phyloP scores from a whole-genome alignment of 2,888 invertebrate species.

The Athalia circularis region DNA sequence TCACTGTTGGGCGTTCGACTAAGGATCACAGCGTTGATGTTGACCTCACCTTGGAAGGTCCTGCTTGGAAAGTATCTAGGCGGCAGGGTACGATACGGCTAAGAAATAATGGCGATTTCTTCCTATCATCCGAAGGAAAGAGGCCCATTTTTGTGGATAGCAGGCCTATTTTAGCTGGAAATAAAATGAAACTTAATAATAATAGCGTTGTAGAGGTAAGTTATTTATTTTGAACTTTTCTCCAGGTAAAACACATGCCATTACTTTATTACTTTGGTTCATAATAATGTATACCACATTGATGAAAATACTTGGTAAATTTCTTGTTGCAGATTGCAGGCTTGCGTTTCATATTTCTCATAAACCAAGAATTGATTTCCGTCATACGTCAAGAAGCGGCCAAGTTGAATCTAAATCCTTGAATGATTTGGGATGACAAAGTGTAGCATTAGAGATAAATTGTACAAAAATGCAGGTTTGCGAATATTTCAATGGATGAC shows the following conservation, averaged over 20 bases:
- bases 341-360: constrained; percentile 92
- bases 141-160: constrained; percentile 96
- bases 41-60: constrained; percentile 94
- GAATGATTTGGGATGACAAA: not conserved
- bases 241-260: too few relatives aligned
- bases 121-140: constrained; percentile 95
- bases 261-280: too few relatives aligned
- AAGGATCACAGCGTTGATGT: constrained; percentile 94
- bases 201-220: constrained; percentile 94
- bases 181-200: constrained; percentile 92
- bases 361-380: constrained; percentile 93
- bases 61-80: constrained; percentile 94
- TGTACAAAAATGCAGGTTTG: not conserved
- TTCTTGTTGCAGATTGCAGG: constrained; percentile 85
- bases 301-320: not conserved
- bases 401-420: constrained; percentile 80
- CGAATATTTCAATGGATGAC: constrained; percentile 1
- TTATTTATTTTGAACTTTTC: not conserved
- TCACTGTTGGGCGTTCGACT: constrained; percentile 93
- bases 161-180: constrained; percentile 89
- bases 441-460: not conserved
- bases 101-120: constrained; percentile 95
- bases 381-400: constrained; percentile 92
- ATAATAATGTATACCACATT: too few relatives aligned
- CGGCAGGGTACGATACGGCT: constrained; percentile 93